Percentiles rank a stretch among this genome's conserved stretches.
Evolutionary conservation across 2,113 vertebrate species (phyloP).

Genomic region (Cepphus grylle): DNA sequence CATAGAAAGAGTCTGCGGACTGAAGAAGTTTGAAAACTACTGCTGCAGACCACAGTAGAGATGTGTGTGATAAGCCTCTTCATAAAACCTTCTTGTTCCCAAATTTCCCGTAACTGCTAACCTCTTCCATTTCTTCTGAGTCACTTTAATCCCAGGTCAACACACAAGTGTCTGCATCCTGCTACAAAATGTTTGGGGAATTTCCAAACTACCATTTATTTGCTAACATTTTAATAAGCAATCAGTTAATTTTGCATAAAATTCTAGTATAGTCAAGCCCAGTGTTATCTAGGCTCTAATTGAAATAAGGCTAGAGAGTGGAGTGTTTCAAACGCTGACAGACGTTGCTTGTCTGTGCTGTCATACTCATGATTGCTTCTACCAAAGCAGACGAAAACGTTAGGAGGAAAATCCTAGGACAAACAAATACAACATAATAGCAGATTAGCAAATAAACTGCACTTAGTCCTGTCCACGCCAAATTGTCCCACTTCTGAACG

Average conservation of each 20-base stretch:
- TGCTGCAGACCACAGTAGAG: neutral
- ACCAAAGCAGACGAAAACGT: neutral
- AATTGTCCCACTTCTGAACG: neutral
- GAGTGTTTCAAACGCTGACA: neutral
- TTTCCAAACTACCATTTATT: conserved; percentile 10
- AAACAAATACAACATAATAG: neutral
- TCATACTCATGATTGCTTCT: neutral
- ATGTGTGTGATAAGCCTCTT: neutral
- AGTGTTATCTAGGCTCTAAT: neutral
- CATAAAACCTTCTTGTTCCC: neutral
- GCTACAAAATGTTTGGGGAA: conserved; percentile 1
- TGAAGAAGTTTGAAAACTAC: neutral
- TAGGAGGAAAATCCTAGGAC: neutral
- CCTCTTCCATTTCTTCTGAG: neutral
- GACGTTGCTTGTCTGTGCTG: neutral
- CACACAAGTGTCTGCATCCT: neutral
- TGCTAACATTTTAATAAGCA: neutral
- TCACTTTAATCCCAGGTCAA: neutral
- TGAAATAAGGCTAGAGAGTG: neutral
- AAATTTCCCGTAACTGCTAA: neutral
- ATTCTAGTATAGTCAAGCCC: conserved; percentile 31
- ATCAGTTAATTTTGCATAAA: conserved; percentile 34
- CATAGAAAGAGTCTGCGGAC: neutral
- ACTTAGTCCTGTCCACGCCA: neutral
- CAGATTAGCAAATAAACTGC: neutral